Percentiles rank a stretch among this genome's conserved stretches.
Evolutionary conservation across 2,113 vertebrate species (phyloP).

Genomic region (Panurus biarmicus): DNA sequence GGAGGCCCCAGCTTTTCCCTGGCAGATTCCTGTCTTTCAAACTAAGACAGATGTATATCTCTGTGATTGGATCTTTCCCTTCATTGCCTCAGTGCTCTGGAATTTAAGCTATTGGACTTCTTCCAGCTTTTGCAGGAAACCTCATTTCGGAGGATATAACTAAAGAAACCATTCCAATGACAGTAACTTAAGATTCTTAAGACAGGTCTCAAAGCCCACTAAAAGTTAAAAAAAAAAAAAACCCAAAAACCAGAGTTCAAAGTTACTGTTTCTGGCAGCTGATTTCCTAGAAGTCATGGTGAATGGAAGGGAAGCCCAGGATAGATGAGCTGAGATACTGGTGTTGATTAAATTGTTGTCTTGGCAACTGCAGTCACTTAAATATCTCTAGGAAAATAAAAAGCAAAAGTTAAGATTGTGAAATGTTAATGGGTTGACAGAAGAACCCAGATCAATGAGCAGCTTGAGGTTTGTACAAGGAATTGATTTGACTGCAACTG

Average conservation of each 20-base stretch:
- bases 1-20: no score
- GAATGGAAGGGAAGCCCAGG: background rate
- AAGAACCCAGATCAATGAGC: background rate
- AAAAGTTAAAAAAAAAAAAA: background rate
- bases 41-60: no score
- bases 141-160: background rate
- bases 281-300: background rate
- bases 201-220: background rate
- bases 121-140: background rate
- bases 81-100: background rate
- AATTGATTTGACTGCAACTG: background rate
- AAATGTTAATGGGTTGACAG: background rate
- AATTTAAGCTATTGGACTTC: background rate
- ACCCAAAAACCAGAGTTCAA: background rate
- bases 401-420: background rate
- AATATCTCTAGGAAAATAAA: constrained; percentile 28
- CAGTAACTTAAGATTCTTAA: background rate
- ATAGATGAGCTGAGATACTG: constrained; percentile 8
- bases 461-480: background rate
- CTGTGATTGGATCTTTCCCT: background rate
- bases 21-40: no score
- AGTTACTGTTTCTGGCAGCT: background rate
- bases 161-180: background rate
- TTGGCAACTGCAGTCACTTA: constrained; percentile 20
- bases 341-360: background rate